Conservation (phyloP, 2,113 vertebrate genomes). For the Macquaria ambigua region DNA sequence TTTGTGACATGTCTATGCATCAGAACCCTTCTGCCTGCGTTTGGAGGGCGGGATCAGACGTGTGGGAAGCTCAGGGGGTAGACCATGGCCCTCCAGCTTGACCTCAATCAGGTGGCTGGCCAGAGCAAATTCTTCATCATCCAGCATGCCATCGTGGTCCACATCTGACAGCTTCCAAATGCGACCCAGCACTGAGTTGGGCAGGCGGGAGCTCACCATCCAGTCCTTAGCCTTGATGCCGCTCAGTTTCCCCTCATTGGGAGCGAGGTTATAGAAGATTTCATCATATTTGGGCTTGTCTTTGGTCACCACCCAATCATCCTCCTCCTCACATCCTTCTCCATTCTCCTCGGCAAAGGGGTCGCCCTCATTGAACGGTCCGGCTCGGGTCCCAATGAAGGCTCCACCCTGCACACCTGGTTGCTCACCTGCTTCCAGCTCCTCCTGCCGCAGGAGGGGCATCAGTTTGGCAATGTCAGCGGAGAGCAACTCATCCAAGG, state of each 20-base stretch:
- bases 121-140: conserved; percentile 94
- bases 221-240: conserved; percentile 92
- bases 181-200: conserved; percentile 93
- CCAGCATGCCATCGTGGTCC: conserved; percentile 94
- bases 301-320: conserved; percentile 93
- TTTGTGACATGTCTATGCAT: conserved; percentile 68
- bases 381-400: conserved; percentile 88
- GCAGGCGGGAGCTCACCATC: conserved; percentile 94
- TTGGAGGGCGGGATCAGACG: conserved; percentile 93
- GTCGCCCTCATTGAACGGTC: conserved; percentile 90
- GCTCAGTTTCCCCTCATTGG: conserved; percentile 92
- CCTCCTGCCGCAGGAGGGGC: conserved; percentile 93
- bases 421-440: conserved; percentile 87
- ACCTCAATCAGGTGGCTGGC: conserved; percentile 95
- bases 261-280: conserved; percentile 94
- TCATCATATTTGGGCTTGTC: conserved; percentile 97
- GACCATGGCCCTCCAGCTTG: conserved; percentile 92
- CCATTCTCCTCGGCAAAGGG: conserved; percentile 79
- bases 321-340: conserved; percentile 83
- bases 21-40: conserved; percentile 91
- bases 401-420: conserved; percentile 90
- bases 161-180: conserved; percentile 97
- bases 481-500: conserved; percentile 89
- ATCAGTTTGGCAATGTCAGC: conserved; percentile 91
- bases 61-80: conserved; percentile 89